Evolutionary conservation across 2,888 invertebrate genomes (phyloP), one percentile per base, ranked within the genome.

Genomic region (Drosophila picticornis): DNA sequence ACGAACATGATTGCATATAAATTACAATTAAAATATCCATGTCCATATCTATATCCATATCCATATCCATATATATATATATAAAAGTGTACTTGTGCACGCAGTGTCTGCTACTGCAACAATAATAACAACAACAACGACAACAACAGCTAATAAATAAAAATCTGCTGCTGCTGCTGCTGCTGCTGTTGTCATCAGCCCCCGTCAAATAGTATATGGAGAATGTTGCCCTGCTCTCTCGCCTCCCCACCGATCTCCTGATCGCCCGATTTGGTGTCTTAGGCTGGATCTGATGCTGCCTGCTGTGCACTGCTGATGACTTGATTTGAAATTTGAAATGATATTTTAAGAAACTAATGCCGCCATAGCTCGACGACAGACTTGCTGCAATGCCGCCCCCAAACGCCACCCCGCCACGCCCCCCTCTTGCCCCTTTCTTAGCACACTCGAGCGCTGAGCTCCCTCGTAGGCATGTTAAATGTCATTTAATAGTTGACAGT

Each of bases 401-500:
- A 25, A 46, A 25, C 56, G 38, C 56, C 40, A 11, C 34, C 38
- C 25, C 31, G 36, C 13, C 48, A 2, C 29, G 3, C 43, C 38
- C 46, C 50, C 22, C 22, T n/a, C n/a, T n/a, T 16, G 22, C 66
- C 25, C 48, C 63, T 53, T 27, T 29, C 46, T 61, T 43, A 16
- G 65, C 40, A 16, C 25, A n/a, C 19, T n/a, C 56, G 3, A 50
- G 50, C 55, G 38, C n/a, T 31, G 48, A 50, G 60, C 59, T 70
- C 58, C 72, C 76, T 75, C 69, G 75, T 79, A 84, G 86, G 91
- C 91, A 91, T 91, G 92, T 92, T 91, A 91, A 89, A 90, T 91
- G 91, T 91, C 91, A 91, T 92, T 91, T 91, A 91, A 88, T 91
- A 87, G 90, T 90, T 91, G 91, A 91, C 91, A 91, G 88, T 90